A percentile compares a stretch with the other conserved stretches of the same genome.
Evolutionary conservation across 2,797 vertebrate genomes (phyloP).

Genomic region (Podarcis siculus): DNA sequence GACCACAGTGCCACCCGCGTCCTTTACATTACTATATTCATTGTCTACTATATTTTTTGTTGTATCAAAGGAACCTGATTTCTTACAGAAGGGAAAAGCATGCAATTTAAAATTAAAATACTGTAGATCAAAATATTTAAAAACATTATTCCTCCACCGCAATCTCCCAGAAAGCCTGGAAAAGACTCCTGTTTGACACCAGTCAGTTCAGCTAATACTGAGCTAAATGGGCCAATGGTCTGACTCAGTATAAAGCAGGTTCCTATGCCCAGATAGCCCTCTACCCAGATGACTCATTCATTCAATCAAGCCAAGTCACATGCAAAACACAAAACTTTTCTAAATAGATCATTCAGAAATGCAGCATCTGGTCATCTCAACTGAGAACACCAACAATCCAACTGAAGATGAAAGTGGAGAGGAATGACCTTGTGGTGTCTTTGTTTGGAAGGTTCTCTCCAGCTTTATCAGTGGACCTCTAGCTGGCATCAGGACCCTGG

Average conservation of each 20-base stretch:
- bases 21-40: too few species aligned
- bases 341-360: neutral
- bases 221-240: neutral
- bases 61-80: too few species aligned
- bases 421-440: too few species aligned
- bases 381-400: neutral
- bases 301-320: neutral
- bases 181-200: neutral
- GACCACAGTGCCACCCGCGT: too few species aligned
- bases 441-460: too few species aligned
- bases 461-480: too few species aligned
- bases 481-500: too few species aligned
- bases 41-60: too few species aligned
- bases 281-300: neutral
- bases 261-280: neutral
- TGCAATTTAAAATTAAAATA: too few species aligned
- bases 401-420: neutral
- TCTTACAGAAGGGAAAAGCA: too few species aligned
- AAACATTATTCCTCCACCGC: neutral
- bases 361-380: neutral
- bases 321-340: neutral
- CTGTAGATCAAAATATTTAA: too few species aligned
- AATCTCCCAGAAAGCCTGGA: neutral
- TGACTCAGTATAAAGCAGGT: neutral
- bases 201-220: neutral